Conservation (phyloP, 2,888 invertebrate genomes). For the Oligia fasciuncula region DNA sequence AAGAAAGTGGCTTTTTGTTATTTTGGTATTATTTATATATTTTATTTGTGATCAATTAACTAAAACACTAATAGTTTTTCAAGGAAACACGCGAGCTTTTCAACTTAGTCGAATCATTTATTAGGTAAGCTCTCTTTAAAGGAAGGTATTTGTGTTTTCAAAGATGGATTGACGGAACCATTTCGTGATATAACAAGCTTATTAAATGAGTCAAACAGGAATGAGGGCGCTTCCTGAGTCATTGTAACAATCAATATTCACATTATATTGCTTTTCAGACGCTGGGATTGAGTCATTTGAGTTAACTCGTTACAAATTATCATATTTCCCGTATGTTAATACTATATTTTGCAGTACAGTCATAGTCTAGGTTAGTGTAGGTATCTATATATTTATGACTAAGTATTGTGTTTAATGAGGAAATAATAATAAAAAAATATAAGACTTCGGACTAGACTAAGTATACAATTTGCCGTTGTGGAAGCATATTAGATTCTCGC, state of each 20-base stretch:
- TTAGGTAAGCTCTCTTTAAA: not conserved
- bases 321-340: not conserved
- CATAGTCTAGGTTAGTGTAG: not conserved
- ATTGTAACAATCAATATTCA: slow-evolving; percentile 7
- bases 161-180: slow-evolving; percentile 4
- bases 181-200: not conserved
- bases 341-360: not conserved
- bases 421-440: not conserved
- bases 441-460: not conserved
- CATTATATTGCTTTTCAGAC: slow-evolving; percentile 19
- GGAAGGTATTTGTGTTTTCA: not conserved
- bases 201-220: slow-evolving; percentile 6
- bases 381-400: slow-evolving; percentile 14
- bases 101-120: not conserved
- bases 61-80: not conserved
- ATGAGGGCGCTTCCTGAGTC: slow-evolving; percentile 5
- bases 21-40: not conserved
- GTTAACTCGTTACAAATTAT: slow-evolving; percentile 4
- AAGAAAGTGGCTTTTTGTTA: not conserved
- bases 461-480: not conserved
- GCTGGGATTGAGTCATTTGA: slow-evolving; percentile 37
- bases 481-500: not conserved
- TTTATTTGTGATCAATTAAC: not conserved
- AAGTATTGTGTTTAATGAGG: not conserved
- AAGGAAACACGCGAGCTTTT: not conserved